Percentiles rank a stretch among this genome's conserved stretches.
These are phyloP conservation scores for Cavia aperea DNA, from an alignment of 2,113 vertebrate species.

Conservation along the genomic window DNA sequence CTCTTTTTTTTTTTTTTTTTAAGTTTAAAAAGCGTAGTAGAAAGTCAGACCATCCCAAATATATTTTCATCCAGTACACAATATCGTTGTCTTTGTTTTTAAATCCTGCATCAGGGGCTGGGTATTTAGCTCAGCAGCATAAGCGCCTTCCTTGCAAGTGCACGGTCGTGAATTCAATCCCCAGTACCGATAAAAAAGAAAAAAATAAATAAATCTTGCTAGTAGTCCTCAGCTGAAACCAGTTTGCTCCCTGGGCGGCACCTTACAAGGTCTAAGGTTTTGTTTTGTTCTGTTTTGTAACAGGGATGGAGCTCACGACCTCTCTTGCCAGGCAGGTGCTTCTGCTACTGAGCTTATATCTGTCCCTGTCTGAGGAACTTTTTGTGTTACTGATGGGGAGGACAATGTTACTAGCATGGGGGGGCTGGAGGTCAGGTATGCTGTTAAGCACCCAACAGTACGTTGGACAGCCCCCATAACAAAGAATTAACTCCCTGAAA, in stretches of 20 bases:
- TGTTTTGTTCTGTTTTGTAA: too few relatives aligned
- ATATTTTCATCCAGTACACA: constrained; percentile 3
- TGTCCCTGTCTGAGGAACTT: too few relatives aligned
- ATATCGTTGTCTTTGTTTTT: constrained; percentile 13
- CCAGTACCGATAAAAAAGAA: too few relatives aligned
- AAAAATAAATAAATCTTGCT: too few relatives aligned
- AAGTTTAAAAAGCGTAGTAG: background rate
- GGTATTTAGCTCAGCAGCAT: too few relatives aligned
- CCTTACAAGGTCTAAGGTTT: background rate
- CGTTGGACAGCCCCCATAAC: background rate
- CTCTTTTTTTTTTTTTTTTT: background rate
- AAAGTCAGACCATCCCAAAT: background rate
- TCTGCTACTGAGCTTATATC: too few relatives aligned
- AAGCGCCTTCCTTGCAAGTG: too few relatives aligned
- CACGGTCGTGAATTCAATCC: too few relatives aligned
- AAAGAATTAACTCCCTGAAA: background rate
- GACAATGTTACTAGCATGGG: background rate
- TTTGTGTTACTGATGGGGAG: background rate
- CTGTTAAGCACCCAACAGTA: background rate
- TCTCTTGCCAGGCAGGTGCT: too few relatives aligned
- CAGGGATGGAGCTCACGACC: too few relatives aligned
- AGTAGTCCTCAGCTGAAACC: background rate
- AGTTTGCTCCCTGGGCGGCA: background rate
- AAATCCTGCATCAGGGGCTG: background rate
- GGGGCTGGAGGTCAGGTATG: background rate